Percentiles rank a stretch among this genome's conserved stretches.
These are phyloP conservation scores for Paradoxurus hermaphroditus DNA, from an alignment of 2,113 vertebrate genomes.

Conservation along the genomic window DNA sequence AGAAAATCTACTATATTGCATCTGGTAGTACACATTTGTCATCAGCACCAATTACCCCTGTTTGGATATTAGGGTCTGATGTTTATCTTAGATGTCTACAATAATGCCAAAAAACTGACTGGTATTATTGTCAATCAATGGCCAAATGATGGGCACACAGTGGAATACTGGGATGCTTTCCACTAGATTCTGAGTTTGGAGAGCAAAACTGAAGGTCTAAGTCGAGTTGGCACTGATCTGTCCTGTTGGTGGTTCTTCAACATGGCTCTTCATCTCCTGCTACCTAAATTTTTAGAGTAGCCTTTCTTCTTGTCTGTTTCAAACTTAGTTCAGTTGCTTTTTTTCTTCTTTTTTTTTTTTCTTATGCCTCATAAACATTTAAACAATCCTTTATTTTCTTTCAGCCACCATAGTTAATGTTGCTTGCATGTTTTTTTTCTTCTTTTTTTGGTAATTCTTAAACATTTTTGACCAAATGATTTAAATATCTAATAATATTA, in stretches of 20 bases:
- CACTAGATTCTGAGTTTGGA: not conserved
- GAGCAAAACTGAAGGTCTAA: not conserved
- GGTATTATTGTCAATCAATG: not conserved
- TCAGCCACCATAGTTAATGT: not conserved
- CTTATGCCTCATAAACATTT: not conserved
- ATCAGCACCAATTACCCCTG: too few species aligned
- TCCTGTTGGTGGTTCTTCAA: rapidly evolving
- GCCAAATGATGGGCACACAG: not conserved
- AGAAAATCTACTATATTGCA: not conserved
- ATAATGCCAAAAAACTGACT: not conserved
- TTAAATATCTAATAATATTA: not conserved
- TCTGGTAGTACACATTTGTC: not conserved
- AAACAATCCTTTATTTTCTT: not conserved
- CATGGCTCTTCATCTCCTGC: not conserved
- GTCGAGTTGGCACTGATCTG: not conserved
- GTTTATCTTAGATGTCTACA: not conserved
- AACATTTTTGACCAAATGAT: not conserved
- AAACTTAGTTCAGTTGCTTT: not conserved
- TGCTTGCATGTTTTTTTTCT: not conserved
- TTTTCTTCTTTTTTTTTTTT: not conserved
- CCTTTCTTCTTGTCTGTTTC: not conserved
- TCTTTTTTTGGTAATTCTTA: not conserved
- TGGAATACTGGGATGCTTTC: rapidly evolving
- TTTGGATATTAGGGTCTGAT: not conserved
- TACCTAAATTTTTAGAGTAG: not conserved